These are phyloP conservation scores for Drosophila trapezifrons DNA, from an alignment of 1,140 invertebrate genomes.

Conservation along the genomic window DNA sequence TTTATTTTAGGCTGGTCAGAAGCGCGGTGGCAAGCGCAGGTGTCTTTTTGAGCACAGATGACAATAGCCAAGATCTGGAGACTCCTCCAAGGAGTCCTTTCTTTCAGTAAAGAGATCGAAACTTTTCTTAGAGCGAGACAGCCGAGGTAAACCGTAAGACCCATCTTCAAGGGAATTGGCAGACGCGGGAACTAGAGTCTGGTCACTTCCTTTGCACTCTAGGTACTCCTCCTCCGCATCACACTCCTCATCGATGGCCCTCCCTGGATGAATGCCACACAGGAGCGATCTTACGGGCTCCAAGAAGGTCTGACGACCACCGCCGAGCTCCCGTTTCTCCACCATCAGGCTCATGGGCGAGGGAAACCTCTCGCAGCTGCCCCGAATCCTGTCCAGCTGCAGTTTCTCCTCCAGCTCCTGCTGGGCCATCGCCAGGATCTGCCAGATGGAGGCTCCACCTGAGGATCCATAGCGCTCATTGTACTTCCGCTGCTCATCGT, in stretches of 20 bases:
- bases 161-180: not conserved
- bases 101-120: not conserved
- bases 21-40: conserved; percentile 24
- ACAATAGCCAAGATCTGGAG: conserved; percentile 15
- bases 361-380: conserved; percentile 42
- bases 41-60: conserved; percentile 20
- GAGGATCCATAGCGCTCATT: conserved; percentile 5
- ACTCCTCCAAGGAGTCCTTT: not conserved
- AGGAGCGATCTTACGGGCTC: conserved; percentile 23
- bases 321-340: conserved; percentile 9
- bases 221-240: not conserved
- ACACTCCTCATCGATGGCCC: not conserved
- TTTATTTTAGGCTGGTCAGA: conserved; percentile 21
- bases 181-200: too few relatives aligned
- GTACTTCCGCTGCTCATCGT: conserved; percentile 56
- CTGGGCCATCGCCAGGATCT: conserved; percentile 49
- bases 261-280: not conserved
- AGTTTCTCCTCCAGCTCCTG: conserved; percentile 43
- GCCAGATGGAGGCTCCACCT: conserved; percentile 47
- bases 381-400: conserved; percentile 21
- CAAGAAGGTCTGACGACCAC: not conserved
- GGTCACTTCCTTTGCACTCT: not conserved
- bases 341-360: conserved; percentile 57
- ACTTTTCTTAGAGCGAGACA: not conserved
- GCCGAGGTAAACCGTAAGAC: not conserved